Conservation (phyloP, 2,797 vertebrate genomes). For the Melanotaenia trifasciata region DNA sequence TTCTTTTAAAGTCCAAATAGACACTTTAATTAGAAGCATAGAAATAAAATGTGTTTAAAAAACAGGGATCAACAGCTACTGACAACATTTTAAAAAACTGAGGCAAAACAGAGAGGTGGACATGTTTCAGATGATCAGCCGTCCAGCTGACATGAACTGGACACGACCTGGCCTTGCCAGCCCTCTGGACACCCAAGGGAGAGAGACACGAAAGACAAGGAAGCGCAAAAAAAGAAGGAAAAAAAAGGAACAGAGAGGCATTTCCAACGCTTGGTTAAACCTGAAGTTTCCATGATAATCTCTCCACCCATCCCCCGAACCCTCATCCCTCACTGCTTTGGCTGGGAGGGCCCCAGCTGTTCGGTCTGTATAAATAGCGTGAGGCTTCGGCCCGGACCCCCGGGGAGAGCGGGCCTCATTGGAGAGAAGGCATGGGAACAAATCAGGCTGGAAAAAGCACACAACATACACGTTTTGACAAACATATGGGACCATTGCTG, state of each 20-base stretch:
- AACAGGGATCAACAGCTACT: slow-evolving; percentile 32
- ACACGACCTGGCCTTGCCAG: slow-evolving; percentile 39
- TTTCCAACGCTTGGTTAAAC: slow-evolving; percentile 84
- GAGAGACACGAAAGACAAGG: slow-evolving; percentile 38
- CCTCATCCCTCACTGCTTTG: slow-evolving; percentile 71
- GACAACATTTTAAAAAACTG: neutral
- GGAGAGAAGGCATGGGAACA: slow-evolving; percentile 81
- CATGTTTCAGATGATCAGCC: slow-evolving; percentile 21
- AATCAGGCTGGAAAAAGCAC: slow-evolving; percentile 83
- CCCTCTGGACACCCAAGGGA: slow-evolving; percentile 43
- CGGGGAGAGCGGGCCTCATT: slow-evolving; percentile 81
- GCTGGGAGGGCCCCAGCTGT: slow-evolving; percentile 88
- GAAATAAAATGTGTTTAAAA: slow-evolving; percentile 31
- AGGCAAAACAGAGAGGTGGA: slow-evolving; percentile 7
- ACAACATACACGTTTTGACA: slow-evolving; percentile 84
- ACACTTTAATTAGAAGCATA: slow-evolving; percentile 48
- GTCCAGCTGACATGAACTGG: slow-evolving; percentile 54
- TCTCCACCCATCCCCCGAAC: slow-evolving; percentile 66
- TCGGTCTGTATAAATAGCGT: slow-evolving; percentile 87
- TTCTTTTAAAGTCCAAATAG: slow-evolving; percentile 47
- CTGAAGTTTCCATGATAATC: slow-evolving; percentile 82
- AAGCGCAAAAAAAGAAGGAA: slow-evolving; percentile 16
- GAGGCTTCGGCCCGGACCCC: slow-evolving; percentile 76
- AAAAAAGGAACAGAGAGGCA: slow-evolving; percentile 59
- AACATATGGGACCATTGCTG: slow-evolving; percentile 86